Conservation (phyloP, 2,113 vertebrate species). For the Sander vitreus region DNA sequence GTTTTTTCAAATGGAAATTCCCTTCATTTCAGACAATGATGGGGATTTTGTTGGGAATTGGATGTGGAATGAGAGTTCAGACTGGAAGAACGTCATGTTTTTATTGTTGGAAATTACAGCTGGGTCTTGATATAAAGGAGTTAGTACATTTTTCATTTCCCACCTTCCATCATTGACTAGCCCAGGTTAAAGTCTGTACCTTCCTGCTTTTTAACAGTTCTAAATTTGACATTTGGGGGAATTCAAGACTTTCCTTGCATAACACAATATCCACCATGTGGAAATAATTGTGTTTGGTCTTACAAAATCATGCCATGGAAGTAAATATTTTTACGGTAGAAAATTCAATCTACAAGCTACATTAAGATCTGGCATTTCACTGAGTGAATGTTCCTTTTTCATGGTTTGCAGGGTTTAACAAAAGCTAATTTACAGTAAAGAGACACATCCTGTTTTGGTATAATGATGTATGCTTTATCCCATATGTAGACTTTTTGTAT, state of each 20-base stretch:
- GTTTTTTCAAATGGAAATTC: conserved; percentile 64
- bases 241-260: conserved; percentile 38
- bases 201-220: neutral
- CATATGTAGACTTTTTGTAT: conserved; percentile 48
- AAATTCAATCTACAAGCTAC: conserved; percentile 27
- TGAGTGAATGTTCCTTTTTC: conserved; percentile 33
- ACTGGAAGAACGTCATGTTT: conserved; percentile 45
- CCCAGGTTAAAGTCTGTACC: neutral
- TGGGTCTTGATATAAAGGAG: conserved; percentile 13
- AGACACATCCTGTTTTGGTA: conserved; percentile 60
- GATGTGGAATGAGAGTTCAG: conserved; percentile 49
- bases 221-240: conserved; percentile 52
- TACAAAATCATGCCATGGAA: conserved; percentile 18
- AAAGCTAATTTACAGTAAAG: conserved; percentile 47
- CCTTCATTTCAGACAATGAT: conserved; percentile 55
- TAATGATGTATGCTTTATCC: conserved; percentile 47
- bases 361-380: conserved; percentile 29
- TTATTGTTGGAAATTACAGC: conserved; percentile 48
- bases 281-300: conserved; percentile 44
- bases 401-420: conserved; percentile 40
- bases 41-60: conserved; percentile 64
- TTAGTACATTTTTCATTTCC: conserved; percentile 17
- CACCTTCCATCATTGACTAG: conserved; percentile 19
- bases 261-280: conserved; percentile 68
- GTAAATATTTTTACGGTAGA: conserved; percentile 10